A percentile compares a stretch with the other conserved stretches of the same genome.
Evolutionary conservation across 2,113 vertebrate species (phyloP).

Genomic region (Mustelus asterias): DNA sequence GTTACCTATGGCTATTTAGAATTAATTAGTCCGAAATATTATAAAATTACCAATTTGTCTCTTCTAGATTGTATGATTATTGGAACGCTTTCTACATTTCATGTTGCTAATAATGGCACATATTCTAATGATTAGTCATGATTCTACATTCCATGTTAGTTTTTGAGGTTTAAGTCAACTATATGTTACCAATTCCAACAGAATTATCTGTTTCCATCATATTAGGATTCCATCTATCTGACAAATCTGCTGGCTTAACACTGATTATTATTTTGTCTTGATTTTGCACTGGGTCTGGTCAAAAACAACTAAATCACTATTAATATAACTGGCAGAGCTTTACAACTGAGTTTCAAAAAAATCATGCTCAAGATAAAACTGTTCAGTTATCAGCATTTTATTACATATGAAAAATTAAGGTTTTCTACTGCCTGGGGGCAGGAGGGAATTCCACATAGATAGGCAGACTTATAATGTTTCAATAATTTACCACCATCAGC

Average conservation of each 20-base stretch:
- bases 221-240: background rate
- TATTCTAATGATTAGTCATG: background rate
- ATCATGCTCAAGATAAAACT: background rate
- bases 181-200: background rate
- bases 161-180: background rate
- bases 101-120: background rate
- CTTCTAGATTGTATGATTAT: background rate
- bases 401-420: constrained; percentile 25
- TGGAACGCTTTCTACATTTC: background rate
- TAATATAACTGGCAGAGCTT: background rate
- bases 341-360: background rate
- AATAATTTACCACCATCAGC: constrained; percentile 17
- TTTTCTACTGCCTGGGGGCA: background rate
- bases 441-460: background rate
- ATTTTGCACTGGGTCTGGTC: background rate
- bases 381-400: background rate
- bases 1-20: background rate
- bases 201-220: background rate
- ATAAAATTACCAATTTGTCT: background rate
- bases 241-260: background rate
- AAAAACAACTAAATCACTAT: background rate
- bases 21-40: background rate
- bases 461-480: constrained; percentile 4
- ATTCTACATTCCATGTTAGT: no score
- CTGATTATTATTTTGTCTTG: background rate